phyloP scores from a whole-genome alignment of 1,140 invertebrate genomes.

The Pseudomyrmex cubaensis region DNA sequence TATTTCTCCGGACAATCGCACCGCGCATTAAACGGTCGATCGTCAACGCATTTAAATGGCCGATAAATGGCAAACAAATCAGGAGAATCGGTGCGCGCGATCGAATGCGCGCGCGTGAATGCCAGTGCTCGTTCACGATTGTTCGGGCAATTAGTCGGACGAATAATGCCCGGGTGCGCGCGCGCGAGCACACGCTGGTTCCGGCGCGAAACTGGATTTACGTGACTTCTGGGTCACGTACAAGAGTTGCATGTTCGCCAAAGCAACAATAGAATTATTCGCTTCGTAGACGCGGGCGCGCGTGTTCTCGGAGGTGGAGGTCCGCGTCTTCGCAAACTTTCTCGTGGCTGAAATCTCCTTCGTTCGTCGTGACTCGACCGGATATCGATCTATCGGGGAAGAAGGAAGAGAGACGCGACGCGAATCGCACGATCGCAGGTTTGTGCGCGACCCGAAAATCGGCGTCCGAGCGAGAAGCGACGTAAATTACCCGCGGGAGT shows the following conservation, averaged over 20 bases:
- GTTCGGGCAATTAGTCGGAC: constrained; percentile 50
- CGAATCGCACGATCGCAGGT: constrained; percentile 4
- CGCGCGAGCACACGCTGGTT: not conserved
- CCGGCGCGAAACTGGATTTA: constrained; percentile 54
- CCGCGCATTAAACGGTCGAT: constrained; percentile 16
- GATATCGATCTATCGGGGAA: constrained; percentile 39
- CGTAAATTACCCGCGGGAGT: constrained; percentile 35
- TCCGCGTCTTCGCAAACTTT: constrained; percentile 30
- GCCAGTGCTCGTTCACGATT: constrained; percentile 25
- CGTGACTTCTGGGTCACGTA: constrained; percentile 61
- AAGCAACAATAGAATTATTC: constrained; percentile 62
- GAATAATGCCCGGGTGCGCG: not conserved
- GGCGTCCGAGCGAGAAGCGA: not conserved
- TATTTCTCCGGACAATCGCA: constrained; percentile 10
- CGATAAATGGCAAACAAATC: constrained; percentile 36
- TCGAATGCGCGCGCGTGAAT: constrained; percentile 10
- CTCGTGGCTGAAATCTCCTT: not conserved
- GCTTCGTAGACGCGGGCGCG: constrained; percentile 1
- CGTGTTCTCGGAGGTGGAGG: constrained; percentile 24
- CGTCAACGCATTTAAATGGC: constrained; percentile 29
- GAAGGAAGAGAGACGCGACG: not conserved
- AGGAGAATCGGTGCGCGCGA: constrained; percentile 16
- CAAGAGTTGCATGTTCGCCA: constrained; percentile 53
- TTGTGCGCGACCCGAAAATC: constrained; percentile 28
- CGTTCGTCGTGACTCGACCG: constrained; percentile 25